Evolutionary conservation across 2,797 vertebrate species (phyloP).

Genomic region (Acipenser oxyrinchus): DNA sequence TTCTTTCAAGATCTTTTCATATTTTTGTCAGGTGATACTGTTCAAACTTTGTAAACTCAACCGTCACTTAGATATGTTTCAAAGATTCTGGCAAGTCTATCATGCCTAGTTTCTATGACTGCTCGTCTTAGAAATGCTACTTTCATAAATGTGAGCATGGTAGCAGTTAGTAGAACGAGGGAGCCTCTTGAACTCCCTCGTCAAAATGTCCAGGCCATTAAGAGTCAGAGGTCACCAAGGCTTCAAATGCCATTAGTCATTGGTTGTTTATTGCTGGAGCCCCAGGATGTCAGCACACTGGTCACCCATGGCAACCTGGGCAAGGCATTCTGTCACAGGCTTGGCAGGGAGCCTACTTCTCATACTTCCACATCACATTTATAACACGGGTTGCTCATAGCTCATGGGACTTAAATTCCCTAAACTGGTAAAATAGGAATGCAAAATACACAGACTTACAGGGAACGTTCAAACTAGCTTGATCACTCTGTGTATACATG

Average conservation of each 20-base stretch:
- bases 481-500: conserved; percentile 8
- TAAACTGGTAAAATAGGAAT: conserved; percentile 9
- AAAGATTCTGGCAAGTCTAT: neutral
- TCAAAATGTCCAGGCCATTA: conserved; percentile 47
- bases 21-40: neutral
- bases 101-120: conserved; percentile 5
- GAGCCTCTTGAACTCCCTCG: conserved; percentile 52
- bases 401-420: conserved; percentile 16
- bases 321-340: conserved; percentile 44
- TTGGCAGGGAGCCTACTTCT: conserved; percentile 41
- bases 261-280: conserved; percentile 63
- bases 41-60: neutral
- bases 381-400: conserved; percentile 11
- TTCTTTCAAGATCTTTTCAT: neutral
- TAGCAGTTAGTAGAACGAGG: conserved; percentile 21
- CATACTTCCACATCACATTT: conserved; percentile 40
- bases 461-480: conserved; percentile 10
- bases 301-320: conserved; percentile 65
- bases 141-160: conserved; percentile 44
- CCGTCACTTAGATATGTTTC: neutral
- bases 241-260: conserved; percentile 78
- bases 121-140: conserved; percentile 24
- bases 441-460: conserved; percentile 3
- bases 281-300: conserved; percentile 59
- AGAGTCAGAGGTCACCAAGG: conserved; percentile 70